Base-by-base conservation (phyloP, 2,797 vertebrate genomes). In the Smutsia temminckii region DNA sequence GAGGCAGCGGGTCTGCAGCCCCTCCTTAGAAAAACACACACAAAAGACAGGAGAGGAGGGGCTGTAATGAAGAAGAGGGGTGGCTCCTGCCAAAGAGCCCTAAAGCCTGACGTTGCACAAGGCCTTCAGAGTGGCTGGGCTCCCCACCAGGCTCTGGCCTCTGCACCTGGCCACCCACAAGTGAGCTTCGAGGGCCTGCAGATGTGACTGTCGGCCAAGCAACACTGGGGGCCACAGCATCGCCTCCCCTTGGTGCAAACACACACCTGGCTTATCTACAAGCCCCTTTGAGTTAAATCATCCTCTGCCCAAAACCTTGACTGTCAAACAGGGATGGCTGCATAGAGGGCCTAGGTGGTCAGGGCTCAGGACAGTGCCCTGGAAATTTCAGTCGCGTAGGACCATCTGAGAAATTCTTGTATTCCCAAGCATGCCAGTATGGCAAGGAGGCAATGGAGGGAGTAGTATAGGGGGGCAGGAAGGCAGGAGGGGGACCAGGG, bases 361-460 rank as follows among this genome's bases (percentile, higher is more conserved):
- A 12, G 51, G 37, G 46, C 74, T 49, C 4, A 29, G 14, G n/a
- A 12, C 3, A 4, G n/a, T 79, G 40, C 13, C 81, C 0, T 0
- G 17, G 72, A 27, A 51, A 77, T 18, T 59, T 34, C 71, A 42
- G 53, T 23, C 8, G 23, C 29, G 6, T 1, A 14, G 34, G 57
- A 12, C 51, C 40, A 20, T 20, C 40, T 27, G n/a, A 7, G 20
- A 5, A 11, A 40, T 7, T 34, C 37, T 7, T 1, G 0, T 0
- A 3, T 25, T 16, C 34, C 25, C 75, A 49, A 27, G 59, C 21
- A 71, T 12, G 1, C 0, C 0, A 20, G 37, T 23, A 21, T 6
- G 25, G 42, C 8, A 16, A 9, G 40, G 40, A 63, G 13, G 25
- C 3, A 7, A 51, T 9, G 4, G n/a, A 8, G 46, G 16, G 49